A percentile compares a stretch with the other conserved stretches of the same genome.
Conservation (phyloP, 2,888 invertebrate genomes). For the Aromia moschata region DNA sequence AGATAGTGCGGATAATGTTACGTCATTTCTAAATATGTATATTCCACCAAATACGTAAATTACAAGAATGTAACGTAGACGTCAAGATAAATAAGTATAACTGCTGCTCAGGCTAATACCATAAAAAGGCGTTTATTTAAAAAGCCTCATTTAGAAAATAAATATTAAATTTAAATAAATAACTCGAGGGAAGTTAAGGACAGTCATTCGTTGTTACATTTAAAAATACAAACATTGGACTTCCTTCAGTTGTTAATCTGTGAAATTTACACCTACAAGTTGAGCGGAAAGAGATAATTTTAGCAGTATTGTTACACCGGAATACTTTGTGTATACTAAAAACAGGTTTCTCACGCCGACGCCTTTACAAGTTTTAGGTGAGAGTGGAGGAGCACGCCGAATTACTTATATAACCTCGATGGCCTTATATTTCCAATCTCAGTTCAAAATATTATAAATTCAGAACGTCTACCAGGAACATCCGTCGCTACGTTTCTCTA, state of each 20-base stretch:
- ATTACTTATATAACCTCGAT: too few relatives aligned
- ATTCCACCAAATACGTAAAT: conserved; percentile 20
- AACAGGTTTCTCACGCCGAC: not conserved
- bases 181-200: not conserved
- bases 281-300: not conserved
- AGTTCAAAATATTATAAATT: too few relatives aligned
- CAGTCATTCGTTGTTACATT: not conserved
- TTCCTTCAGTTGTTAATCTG: not conserved
- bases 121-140: not conserved
- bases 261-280: too few relatives aligned
- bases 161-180: not conserved
- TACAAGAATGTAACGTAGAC: not conserved
- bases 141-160: not conserved
- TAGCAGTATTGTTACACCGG: not conserved
- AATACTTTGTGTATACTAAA: not conserved
- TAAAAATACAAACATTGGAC: not conserved
- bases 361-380: too few relatives aligned
- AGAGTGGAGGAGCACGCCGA: too few relatives aligned
- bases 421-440: too few relatives aligned
- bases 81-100: not conserved
- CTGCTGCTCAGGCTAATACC: not conserved
- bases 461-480: too few relatives aligned
- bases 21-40: conserved; percentile 20
- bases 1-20: conserved; percentile 28
- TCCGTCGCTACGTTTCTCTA: too few relatives aligned